A percentile compares a stretch with the other conserved stretches of the same genome.
Evolutionary conservation across 2,797 vertebrate genomes (phyloP).

Genomic region (Rhinogobio ventralis): DNA sequence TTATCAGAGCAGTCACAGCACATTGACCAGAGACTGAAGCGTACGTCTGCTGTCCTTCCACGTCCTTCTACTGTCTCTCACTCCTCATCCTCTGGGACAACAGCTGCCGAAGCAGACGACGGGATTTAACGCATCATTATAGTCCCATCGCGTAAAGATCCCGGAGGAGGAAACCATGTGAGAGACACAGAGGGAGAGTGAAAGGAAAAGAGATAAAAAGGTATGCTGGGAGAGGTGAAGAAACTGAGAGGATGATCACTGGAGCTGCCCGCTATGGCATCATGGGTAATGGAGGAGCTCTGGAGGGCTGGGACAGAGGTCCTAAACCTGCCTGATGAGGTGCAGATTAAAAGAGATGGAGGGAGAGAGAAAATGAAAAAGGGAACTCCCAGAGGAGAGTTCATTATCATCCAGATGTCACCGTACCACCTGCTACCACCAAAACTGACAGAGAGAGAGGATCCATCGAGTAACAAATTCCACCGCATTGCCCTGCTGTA

Average conservation of each 20-base stretch:
- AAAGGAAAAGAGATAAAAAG: conserved; percentile 34
- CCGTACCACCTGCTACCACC: conserved; percentile 18
- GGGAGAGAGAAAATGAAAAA: conserved; percentile 9
- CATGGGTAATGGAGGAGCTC: conserved; percentile 46
- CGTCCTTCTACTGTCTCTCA: conserved; percentile 24
- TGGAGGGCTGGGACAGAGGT: conserved; percentile 31
- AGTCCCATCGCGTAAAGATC: conserved; percentile 46
- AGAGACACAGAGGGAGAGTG: background rate
- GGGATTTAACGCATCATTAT: conserved; percentile 70
- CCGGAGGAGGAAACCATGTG: conserved; percentile 47
- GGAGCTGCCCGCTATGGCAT: conserved; percentile 30
- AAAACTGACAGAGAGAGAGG: background rate
- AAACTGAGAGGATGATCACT: conserved; percentile 1
- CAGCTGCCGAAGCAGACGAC: conserved; percentile 60
- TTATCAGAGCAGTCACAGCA: conserved; percentile 51
- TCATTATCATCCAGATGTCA: conserved; percentile 52
- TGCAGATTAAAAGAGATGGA: conserved; percentile 63
- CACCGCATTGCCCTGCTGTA: background rate
- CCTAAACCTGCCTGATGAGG: conserved; percentile 34
- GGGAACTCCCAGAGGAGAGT: conserved; percentile 46
- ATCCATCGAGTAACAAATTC: background rate
- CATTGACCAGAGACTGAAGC: conserved; percentile 49
- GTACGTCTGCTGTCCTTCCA: conserved; percentile 14
- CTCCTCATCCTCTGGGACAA: conserved; percentile 55
- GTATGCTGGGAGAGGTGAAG: conserved; percentile 21